Base-by-base conservation (phyloP, 2,888 invertebrate species). In the Hofmannophila pseudospretella region DNA sequence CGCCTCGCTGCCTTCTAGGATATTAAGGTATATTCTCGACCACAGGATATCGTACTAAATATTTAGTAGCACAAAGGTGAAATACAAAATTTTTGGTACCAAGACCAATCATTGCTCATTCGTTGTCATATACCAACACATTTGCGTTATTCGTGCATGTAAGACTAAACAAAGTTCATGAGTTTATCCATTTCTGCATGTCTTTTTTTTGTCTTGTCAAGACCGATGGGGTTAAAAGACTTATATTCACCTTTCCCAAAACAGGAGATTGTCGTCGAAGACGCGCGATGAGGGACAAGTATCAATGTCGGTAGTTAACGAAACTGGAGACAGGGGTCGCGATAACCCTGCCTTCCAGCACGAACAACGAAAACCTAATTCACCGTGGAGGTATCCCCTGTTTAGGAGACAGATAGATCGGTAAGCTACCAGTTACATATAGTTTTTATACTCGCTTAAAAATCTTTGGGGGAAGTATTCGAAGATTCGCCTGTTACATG, bases 381-480 rank as follows among this genome's bases (percentile, higher is more conserved):
- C 93, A 19, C 92, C 93, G 0, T 94, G 93, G 94, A 88, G 91
- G 51, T 93, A 93, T 68, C 92, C 93, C 0, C 75, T 85, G 4
- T 88, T 88, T 44, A 75, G 88, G 49, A 75, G 86, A 49, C 86
- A 79, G 44, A 82, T 79, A 39, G 84, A 79, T 50, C 71, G 86
- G 85, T 89, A 64, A 78, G 39, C 26, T 0, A n/a, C n/a, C 9
- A 20, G 20, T 20, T 20, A 2, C 3, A 20, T 8, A 10, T 4
- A 20, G 3, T 28, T 16, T 16, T 13, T 26, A 29, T 20, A 7
- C 32, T 23, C 23, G 22, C 16, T 34, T 32, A 7, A 9, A 7
- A 32, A 20, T 38, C 1, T 26, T n/a, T n/a, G n/a, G n/a, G n/a
- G n/a, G n/a, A n/a, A n/a, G n/a, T n/a, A n/a, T n/a, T n/a, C n/a